A percentile compares a stretch with the other conserved stretches of the same genome.
These are phyloP conservation scores for Halictus quadricinctus DNA, from an alignment of 2,888 invertebrate species.

Conservation along the genomic window DNA sequence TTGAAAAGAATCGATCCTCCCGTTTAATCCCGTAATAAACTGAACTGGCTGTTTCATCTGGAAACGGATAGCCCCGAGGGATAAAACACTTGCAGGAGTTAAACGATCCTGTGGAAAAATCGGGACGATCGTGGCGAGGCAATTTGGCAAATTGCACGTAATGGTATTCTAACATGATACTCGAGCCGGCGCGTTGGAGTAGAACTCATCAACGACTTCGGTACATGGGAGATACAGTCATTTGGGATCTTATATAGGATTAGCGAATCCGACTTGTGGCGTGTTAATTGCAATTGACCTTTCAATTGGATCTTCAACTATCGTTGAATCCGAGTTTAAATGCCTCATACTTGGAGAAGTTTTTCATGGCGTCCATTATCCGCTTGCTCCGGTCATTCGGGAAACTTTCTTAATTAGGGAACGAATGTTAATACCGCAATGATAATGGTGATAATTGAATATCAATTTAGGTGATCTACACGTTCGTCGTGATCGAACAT, in stretches of 20 bases:
- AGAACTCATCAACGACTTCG: slow-evolving; percentile 14
- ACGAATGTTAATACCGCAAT: neutral
- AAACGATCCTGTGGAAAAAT: slow-evolving; percentile 20
- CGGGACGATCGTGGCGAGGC: slow-evolving; percentile 11
- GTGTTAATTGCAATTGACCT: slow-evolving; percentile 40
- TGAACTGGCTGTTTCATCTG: neutral
- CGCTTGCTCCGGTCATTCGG: neutral
- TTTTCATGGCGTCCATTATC: neutral
- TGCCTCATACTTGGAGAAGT: neutral
- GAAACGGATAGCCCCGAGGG: slow-evolving; percentile 2
- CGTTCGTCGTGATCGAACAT: neutral
- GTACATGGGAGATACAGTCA: slow-evolving; percentile 27
- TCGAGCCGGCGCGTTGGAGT: slow-evolving; percentile 4
- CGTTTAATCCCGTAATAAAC: neutral
- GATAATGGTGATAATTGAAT: neutral
- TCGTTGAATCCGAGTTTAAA: slow-evolving; percentile 23
- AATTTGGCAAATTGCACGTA: slow-evolving; percentile 22
- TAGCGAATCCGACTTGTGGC: slow-evolving; percentile 23
- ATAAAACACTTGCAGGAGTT: slow-evolving; percentile 21
- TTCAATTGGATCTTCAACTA: slow-evolving; percentile 28
- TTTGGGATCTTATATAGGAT: slow-evolving; percentile 21
- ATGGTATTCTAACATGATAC: slow-evolving; percentile 19
- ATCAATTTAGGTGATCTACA: neutral
- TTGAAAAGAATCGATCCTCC: neutral
- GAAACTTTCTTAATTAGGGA: neutral